A percentile compares a stretch with the other conserved stretches of the same genome.
Conservation (phyloP, 2,113 vertebrate species). For the Atrichornis clamosus region DNA sequence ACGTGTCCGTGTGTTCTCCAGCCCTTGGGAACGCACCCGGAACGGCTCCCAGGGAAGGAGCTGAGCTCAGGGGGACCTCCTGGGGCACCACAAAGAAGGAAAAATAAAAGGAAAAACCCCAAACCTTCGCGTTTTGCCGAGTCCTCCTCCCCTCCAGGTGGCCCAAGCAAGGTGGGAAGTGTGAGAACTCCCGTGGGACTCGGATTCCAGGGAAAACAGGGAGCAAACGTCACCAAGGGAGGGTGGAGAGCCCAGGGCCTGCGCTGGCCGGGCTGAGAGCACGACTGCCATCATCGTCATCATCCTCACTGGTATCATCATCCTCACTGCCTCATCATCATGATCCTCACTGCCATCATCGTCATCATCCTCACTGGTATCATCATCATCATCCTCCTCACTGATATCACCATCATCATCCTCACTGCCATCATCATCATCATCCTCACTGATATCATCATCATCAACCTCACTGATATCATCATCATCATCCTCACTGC, state of each 20-base stretch:
- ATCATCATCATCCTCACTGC: too few species aligned
- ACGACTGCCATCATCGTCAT: not conserved
- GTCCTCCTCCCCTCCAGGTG: not conserved
- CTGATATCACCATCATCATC: too few species aligned
- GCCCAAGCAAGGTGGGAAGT: not conserved
- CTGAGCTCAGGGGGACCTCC: not conserved
- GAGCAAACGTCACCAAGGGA: not conserved
- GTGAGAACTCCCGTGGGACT: not conserved
- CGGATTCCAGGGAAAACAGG: not conserved
- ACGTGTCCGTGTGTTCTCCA: rapidly evolving
- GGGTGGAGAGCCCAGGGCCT: not conserved
- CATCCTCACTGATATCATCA: too few species aligned
- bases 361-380: not conserved
- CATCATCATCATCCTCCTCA: not conserved
- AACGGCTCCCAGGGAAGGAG: not conserved
- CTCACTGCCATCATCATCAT: too few species aligned
- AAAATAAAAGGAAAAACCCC: not conserved
- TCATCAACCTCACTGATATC: not conserved
- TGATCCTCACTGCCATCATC: not conserved
- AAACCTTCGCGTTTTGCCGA: rapidly evolving
- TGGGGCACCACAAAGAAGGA: not conserved
- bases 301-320: not conserved
- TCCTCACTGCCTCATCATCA: too few species aligned
- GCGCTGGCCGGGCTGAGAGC: not conserved
- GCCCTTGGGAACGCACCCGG: rapidly evolving